phyloP scores from a whole-genome alignment of 37 sponge, comb jelly and placozoan species.

The Beroe forskalii region DNA sequence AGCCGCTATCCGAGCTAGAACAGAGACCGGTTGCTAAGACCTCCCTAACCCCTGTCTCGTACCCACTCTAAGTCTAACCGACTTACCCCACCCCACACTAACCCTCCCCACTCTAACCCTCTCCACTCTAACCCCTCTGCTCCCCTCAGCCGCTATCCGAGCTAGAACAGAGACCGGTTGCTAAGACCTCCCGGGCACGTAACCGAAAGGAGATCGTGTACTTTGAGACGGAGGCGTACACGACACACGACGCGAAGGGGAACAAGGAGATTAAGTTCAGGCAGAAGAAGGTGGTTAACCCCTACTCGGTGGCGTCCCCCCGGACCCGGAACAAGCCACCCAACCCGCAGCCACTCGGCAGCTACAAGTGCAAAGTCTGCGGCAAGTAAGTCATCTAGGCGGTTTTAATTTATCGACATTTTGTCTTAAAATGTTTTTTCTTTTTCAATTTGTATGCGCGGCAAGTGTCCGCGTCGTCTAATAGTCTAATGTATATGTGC shows the following conservation, averaged over 20 bases:
- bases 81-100: neutral
- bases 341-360: constrained; percentile 58
- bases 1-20: too few relatives aligned
- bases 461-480: too few relatives aligned
- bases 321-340: constrained; percentile 49
- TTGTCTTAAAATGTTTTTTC: neutral
- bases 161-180: neutral
- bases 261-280: constrained; percentile 62
- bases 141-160: neutral
- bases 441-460: too few relatives aligned
- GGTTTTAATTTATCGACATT: neutral
- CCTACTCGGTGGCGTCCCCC: constrained; percentile 16
- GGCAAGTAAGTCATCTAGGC: constrained; percentile 65
- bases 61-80: too few relatives aligned
- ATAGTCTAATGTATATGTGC: too few relatives aligned
- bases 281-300: constrained; percentile 64
- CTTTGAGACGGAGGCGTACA: constrained; percentile 62
- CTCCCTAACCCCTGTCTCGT: neutral
- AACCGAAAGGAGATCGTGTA: constrained; percentile 56
- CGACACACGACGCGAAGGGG: constrained; percentile 55
- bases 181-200: neutral
- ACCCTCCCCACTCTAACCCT: neutral
- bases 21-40: neutral
- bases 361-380: constrained; percentile 65
- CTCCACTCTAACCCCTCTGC: neutral